Conservation (phyloP, 2,888 invertebrate species). For the Patella ulyssiponensis region DNA sequence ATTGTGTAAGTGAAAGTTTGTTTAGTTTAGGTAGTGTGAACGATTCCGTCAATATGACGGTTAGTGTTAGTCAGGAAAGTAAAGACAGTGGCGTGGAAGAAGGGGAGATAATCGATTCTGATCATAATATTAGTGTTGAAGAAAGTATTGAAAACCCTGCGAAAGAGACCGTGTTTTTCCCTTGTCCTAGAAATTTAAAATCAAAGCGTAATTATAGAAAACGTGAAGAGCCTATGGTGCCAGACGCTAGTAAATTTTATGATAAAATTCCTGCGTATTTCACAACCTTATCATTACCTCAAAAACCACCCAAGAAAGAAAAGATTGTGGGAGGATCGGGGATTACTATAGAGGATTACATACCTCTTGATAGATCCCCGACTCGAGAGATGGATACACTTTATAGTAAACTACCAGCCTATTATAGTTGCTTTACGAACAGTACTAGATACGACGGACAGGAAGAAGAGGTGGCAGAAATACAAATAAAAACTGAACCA, state of each 20-base stretch:
- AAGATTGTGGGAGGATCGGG: conserved; percentile 22
- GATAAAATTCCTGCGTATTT: conserved; percentile 67
- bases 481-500: conserved; percentile 2
- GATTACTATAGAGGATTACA: conserved; percentile 33
- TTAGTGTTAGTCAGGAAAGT: conserved; percentile 14
- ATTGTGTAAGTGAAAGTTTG: background rate
- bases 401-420: conserved; percentile 65
- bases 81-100: conserved; percentile 36
- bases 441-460: conserved; percentile 64
- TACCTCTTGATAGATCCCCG: conserved; percentile 55
- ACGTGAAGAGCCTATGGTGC: conserved; percentile 33
- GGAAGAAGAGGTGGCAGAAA: background rate
- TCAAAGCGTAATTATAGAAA: conserved; percentile 36
- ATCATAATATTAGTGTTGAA: background rate
- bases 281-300: conserved; percentile 60
- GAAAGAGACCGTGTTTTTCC: conserved; percentile 5
- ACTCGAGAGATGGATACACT: conserved; percentile 31
- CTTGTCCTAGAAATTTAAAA: conserved; percentile 6
- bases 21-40: too few relatives aligned
- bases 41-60: background rate
- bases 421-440: conserved; percentile 68
- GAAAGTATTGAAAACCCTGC: background rate
- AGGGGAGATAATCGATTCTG: conserved; percentile 38
- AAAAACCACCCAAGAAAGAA: conserved; percentile 48
- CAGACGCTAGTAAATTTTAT: conserved; percentile 43